These are phyloP conservation scores for Ylistrum balloti DNA, from an alignment of 1,140 invertebrate species.

Conservation along the genomic window DNA sequence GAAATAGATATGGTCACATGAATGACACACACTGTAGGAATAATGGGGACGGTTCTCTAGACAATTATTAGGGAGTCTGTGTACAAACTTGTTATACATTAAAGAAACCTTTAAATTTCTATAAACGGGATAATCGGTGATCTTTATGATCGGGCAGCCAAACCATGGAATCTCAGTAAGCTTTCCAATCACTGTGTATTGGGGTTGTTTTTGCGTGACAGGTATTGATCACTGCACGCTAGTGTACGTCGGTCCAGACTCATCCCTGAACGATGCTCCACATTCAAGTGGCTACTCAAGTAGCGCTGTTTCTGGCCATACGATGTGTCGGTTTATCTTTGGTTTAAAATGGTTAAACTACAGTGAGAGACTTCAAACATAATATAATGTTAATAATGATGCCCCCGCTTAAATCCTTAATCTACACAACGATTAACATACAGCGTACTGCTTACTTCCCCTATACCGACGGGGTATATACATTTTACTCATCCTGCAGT, in stretches of 20 bases:
- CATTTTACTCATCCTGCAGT: no score
- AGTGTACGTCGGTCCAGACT: neutral
- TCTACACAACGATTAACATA: neutral
- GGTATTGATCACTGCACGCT: neutral
- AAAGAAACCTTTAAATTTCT: constrained; percentile 14
- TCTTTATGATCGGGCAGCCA: neutral
- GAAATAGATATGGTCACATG: neutral
- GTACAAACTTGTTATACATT: neutral
- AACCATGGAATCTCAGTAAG: neutral
- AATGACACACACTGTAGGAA: neutral
- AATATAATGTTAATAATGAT: no score
- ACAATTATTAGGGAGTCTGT: neutral
- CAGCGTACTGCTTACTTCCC: constrained; percentile 10
- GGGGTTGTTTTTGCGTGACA: neutral
- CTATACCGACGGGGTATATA: neutral
- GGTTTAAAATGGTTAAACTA: neutral
- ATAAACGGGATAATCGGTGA: constrained; percentile 27
- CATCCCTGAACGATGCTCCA: neutral
- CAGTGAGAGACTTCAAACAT: neutral
- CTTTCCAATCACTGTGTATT: neutral
- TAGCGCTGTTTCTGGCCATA: no score
- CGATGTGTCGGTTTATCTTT: neutral
- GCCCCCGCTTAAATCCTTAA: neutral
- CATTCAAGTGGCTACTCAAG: neutral
- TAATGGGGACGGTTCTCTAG: neutral